Evolutionary conservation across 92 coral and sea anemone species (phyloP), one percentile per base, ranked within the genome.

Genomic region (Pocillopora meandrina): DNA sequence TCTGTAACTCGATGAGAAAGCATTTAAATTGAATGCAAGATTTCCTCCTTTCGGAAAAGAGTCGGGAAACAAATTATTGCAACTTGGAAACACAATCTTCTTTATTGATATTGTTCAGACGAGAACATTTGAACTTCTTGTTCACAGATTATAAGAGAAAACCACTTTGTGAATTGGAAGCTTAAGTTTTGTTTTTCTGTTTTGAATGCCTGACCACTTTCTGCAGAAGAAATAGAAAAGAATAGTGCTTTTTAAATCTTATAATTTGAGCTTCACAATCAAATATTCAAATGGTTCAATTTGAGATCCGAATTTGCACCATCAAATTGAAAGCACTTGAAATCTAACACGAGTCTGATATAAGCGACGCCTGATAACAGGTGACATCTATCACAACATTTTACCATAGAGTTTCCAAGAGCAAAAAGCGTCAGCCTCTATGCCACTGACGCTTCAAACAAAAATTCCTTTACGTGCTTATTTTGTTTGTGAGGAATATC

Each of bases 271-370:
- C 52, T 47, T 8, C n/a, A 56, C 52, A 20, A 65, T 64, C 21
- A 63, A 55, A 12, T 47, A 63, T 21, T 63, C 61, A 64, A 63
- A 36, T 78, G 55, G 59, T 65, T 65, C 71, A 14, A 79, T 56
- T 79, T 55, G 35, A 23, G 33, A 49, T 23, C 65, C 23, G 21
- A 80, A 68, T 67, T 68, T 18, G 65, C 60, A 56, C 75, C 65
- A 26, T 19, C 20, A 72, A 72, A 60, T 73, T 73, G 65, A 83
- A 83, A 83, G 36, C 86, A 49, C 71, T 73, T 82, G 61, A 62
- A 60, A 72, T 60, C 31, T 62, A 34, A 10, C 73, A 19, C 56
- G 19, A 12, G 26, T n/a, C 12, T 42, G 60, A 42, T 61, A 57
- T 62, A 60, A 72, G 23, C 61, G 72, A 61, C 71, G 66, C 70